Evolutionary conservation across 2,113 vertebrate genomes (phyloP).

Genomic region (Tor tambroides): DNA sequence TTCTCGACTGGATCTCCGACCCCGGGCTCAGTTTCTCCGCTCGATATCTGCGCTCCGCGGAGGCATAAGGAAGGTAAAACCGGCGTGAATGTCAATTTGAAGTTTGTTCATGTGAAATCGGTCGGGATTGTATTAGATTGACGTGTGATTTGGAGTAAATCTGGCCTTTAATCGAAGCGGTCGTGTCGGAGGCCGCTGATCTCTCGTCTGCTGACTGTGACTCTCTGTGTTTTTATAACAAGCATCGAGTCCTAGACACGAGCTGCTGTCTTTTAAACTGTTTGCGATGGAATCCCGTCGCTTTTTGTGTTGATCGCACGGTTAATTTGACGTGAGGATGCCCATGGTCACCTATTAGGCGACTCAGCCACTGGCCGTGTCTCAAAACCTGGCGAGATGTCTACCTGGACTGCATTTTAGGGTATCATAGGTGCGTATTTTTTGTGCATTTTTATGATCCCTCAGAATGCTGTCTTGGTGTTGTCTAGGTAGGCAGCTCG

Average conservation of each 20-base stretch:
- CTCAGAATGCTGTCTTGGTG: not conserved
- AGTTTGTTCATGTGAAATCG: slow-evolving; percentile 41
- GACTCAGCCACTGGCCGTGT: not conserved
- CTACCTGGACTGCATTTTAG: slow-evolving; percentile 18
- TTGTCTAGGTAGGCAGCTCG: not conserved
- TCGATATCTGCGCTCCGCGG: slow-evolving; percentile 83
- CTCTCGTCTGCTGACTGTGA: slow-evolving; percentile 28
- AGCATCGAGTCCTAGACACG: slow-evolving; percentile 3
- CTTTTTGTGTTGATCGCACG: not conserved
- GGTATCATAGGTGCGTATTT: not conserved
- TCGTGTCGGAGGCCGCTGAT: slow-evolving; percentile 47
- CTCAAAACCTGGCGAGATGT: slow-evolving; percentile 14
- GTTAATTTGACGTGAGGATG: slow-evolving; percentile 15
- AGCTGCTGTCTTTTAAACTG: not conserved
- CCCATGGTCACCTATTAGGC: not conserved
- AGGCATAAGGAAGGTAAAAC: slow-evolving; percentile 87
- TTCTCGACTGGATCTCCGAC: slow-evolving; percentile 89
- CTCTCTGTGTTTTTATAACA: slow-evolving; percentile 21
- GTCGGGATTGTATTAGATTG: slow-evolving; percentile 34
- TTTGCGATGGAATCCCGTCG: not conserved
- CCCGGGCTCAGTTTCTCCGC: slow-evolving; percentile 82
- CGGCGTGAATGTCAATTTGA: not conserved
- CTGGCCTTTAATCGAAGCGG: slow-evolving; percentile 22
- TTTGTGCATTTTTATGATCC: not conserved
- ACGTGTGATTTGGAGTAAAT: slow-evolving; percentile 31